Evolutionary conservation across 2,113 vertebrate genomes (phyloP).

Genomic region (Symphodus melops): DNA sequence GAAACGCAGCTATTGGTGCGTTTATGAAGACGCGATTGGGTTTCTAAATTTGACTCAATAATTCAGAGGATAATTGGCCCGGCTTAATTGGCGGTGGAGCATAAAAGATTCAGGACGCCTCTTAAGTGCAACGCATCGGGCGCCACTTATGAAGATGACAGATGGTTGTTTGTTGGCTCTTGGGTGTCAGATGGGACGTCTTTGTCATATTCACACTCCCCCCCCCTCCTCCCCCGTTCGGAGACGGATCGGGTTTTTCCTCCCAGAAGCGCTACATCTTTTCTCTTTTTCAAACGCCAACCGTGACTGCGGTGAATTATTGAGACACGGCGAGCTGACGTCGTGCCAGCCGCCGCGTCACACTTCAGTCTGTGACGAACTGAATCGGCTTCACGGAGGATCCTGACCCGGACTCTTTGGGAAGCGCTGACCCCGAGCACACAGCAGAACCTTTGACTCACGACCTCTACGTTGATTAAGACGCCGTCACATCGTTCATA

Average conservation of each 20-base stretch:
- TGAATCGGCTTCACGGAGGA: constrained; percentile 53
- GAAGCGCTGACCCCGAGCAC: not conserved
- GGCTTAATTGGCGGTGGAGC: constrained; percentile 79
- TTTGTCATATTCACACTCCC: constrained; percentile 82
- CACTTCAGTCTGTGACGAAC: too few species aligned
- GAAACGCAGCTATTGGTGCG: constrained; percentile 53
- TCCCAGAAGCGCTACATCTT: constrained; percentile 65
- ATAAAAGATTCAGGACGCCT: constrained; percentile 80
- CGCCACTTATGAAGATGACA: constrained; percentile 83
- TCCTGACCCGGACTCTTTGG: too few species aligned
- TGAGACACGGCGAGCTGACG: constrained; percentile 58
- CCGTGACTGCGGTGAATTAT: constrained; percentile 76
- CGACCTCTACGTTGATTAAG: constrained; percentile 36
- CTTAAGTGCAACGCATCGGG: constrained; percentile 82
- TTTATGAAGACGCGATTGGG: constrained; percentile 72
- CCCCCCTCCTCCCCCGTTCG: constrained; percentile 75
- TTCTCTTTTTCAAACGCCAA: constrained; percentile 77
- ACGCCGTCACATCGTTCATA: constrained; percentile 51
- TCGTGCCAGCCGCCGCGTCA: constrained; percentile 59
- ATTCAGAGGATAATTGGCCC: constrained; percentile 81
- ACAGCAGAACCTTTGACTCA: constrained; percentile 42
- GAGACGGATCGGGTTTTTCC: constrained; percentile 76
- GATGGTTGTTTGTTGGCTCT: constrained; percentile 79
- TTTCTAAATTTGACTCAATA: constrained; percentile 81
- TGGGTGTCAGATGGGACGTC: constrained; percentile 77